These are phyloP conservation scores for Rhorus exstirpatorius DNA, from an alignment of 2,888 invertebrate genomes.

Conservation along the genomic window DNA sequence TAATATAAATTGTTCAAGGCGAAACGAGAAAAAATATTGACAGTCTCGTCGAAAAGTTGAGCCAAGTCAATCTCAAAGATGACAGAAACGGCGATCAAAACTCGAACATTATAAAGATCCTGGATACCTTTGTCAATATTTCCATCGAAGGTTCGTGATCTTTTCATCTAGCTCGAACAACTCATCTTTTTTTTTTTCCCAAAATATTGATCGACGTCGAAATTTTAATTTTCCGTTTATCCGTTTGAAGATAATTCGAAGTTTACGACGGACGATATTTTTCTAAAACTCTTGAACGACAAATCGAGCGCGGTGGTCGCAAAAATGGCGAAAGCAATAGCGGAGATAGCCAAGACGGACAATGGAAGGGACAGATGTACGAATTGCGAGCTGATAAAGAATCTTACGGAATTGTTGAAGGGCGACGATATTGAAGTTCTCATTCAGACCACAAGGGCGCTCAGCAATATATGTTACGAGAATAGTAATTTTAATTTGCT, in stretches of 20 bases:
- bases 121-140: constrained; percentile 77
- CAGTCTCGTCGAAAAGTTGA: constrained; percentile 75
- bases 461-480: constrained; percentile 96
- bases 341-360: constrained; percentile 94
- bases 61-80: constrained; percentile 70
- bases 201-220: no score
- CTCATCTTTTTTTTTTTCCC: no score
- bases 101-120: constrained; percentile 71
- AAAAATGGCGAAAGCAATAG: constrained; percentile 90
- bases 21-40: constrained; percentile 75
- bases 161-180: background rate
- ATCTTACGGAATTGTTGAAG: constrained; percentile 87
- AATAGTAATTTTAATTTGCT: constrained; percentile 88
- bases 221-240: constrained; percentile 2
- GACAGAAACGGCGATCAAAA: constrained; percentile 67
- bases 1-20: constrained; percentile 64
- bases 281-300: constrained; percentile 77
- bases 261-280: constrained; percentile 78
- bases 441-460: constrained; percentile 92
- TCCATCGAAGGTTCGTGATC: constrained; percentile 73
- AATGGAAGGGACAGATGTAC: constrained; percentile 91
- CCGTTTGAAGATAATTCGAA: constrained; percentile 75
- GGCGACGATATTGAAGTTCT: constrained; percentile 87
- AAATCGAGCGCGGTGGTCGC: constrained; percentile 79
- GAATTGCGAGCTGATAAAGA: constrained; percentile 88